Percentiles rank a stretch among this genome's conserved stretches.
Evolutionary conservation across 2,113 vertebrate genomes (phyloP).

Genomic region (Bufo gargarizans): DNA sequence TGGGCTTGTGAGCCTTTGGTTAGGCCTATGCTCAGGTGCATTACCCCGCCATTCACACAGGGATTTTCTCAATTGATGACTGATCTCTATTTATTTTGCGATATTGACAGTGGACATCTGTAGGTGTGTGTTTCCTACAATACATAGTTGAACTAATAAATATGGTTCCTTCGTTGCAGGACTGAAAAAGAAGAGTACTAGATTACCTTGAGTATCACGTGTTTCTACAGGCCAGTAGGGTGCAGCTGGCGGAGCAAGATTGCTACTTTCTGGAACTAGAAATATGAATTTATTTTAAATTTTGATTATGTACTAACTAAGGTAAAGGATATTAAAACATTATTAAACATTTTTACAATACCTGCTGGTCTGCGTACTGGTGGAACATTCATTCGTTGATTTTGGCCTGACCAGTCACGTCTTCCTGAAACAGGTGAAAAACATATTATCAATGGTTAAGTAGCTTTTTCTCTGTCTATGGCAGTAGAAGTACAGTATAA

Average conservation of each 20-base stretch:
- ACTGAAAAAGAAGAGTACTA: neutral
- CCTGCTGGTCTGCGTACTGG: conserved; percentile 75
- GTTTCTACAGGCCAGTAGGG: conserved; percentile 37
- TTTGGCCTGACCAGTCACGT: conserved; percentile 72
- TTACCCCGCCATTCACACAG: too few species aligned
- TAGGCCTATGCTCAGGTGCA: too few species aligned
- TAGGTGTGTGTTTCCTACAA: neutral
- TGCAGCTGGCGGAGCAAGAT: conserved; percentile 27
- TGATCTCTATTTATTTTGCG: too few species aligned
- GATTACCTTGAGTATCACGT: conserved; percentile 44
- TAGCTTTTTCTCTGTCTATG: neutral
- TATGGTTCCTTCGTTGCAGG: neutral
- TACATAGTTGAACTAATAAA: neutral
- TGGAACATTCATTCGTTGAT: conserved; percentile 71
- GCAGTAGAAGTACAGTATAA: neutral
- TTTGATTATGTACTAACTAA: neutral
- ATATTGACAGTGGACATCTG: neutral
- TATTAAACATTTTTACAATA: conserved; percentile 49
- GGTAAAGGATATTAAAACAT: too few species aligned
- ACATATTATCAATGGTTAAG: neutral
- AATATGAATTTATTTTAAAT: neutral
- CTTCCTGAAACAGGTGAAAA: conserved; percentile 65
- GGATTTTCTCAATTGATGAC: too few species aligned
- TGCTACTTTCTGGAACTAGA: conserved; percentile 48
- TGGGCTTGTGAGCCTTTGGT: too few species aligned